Conservation (phyloP, 2,113 vertebrate genomes). For the Felis chaus region DNA sequence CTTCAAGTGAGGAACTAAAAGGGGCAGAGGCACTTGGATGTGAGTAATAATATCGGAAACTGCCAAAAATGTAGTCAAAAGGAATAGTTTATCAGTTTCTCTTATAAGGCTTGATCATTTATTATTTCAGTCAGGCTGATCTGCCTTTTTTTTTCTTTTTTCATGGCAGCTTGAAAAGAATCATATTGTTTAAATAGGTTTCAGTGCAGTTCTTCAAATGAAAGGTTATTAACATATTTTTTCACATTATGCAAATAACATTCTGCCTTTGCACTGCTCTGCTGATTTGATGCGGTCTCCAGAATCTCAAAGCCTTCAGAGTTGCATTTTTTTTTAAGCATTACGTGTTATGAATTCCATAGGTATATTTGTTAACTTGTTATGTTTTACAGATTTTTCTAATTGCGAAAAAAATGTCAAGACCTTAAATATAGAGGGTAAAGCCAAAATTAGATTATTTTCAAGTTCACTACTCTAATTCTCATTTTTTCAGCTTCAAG, state of each 20-base stretch:
- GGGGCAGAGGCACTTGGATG: neutral
- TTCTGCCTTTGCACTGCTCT: slow-evolving; percentile 53
- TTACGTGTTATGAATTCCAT: slow-evolving; percentile 41
- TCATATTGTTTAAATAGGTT: slow-evolving; percentile 53
- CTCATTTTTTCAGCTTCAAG: slow-evolving; percentile 53
- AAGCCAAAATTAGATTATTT: slow-evolving; percentile 64
- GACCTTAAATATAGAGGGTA: slow-evolving; percentile 54
- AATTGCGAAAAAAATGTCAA: slow-evolving; percentile 69
- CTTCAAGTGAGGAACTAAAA: neutral
- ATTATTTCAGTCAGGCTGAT: slow-evolving; percentile 19
- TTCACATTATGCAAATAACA: neutral
- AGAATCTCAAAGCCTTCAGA: neutral
- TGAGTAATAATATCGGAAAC: neutral
- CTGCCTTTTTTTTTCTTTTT: neutral
- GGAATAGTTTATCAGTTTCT: neutral
- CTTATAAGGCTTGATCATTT: neutral
- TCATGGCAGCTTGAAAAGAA: neutral
- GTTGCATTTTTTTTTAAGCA: slow-evolving; percentile 49
- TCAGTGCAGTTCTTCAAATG: slow-evolving; percentile 8
- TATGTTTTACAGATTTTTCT: slow-evolving; percentile 43
- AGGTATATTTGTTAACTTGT: slow-evolving; percentile 40
- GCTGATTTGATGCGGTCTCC: slow-evolving; percentile 28
- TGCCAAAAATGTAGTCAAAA: neutral
- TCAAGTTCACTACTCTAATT: slow-evolving; percentile 65
- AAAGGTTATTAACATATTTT: neutral